Base-by-base conservation (phyloP, 2,888 invertebrate genomes). In the Cistogaster globosa region DNA sequence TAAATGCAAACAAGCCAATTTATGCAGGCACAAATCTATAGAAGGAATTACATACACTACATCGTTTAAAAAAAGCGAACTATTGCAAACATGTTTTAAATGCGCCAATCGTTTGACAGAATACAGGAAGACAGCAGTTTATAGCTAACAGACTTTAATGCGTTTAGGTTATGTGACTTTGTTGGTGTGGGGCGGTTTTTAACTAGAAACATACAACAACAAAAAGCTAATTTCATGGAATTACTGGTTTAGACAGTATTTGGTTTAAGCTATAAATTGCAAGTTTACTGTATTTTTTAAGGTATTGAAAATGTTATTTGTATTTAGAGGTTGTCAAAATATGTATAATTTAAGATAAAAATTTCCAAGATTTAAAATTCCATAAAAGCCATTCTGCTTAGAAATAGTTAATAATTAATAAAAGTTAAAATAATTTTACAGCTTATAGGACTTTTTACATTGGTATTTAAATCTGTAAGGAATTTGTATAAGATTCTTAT, bases 21-120 rank as follows among this genome's bases (percentile, higher is more conserved):
- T 48, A 20, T 62, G 51, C 45, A 67, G 18, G 75, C 69, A 53
- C 51, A 79, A 71, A 45, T 60, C 58, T 69, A 16, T 48, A 45
- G 53, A 60, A 80, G 48, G 67, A 74, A 53, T 81, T 62, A 48
- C 42, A 38, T 62, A 55, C 42, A 38, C 16, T 71, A 26, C 63
- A 69, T 75, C 18, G 53, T 16, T 42, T 16, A 12, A 42, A 60
- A 76, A 72, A 68, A 51, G 68, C 45, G 38, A 72, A 67, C 42
- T 55, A 57, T 58, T 71, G 65, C 65, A 65, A 76, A 58, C 69
- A 71, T 79, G 60, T 84, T 79, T 72, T 55, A 55, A 85, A 65
- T 74, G 65, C 51, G 65, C 45, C 71, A 84, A 80, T 80, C 74
- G 36, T 26, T 36, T 45, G 48, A 62, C 60, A 71, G 62, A 80